Percentiles rank a stretch among this genome's conserved stretches.
Conservation (phyloP, 2,113 vertebrate species). For the Salminus brasiliensis region DNA sequence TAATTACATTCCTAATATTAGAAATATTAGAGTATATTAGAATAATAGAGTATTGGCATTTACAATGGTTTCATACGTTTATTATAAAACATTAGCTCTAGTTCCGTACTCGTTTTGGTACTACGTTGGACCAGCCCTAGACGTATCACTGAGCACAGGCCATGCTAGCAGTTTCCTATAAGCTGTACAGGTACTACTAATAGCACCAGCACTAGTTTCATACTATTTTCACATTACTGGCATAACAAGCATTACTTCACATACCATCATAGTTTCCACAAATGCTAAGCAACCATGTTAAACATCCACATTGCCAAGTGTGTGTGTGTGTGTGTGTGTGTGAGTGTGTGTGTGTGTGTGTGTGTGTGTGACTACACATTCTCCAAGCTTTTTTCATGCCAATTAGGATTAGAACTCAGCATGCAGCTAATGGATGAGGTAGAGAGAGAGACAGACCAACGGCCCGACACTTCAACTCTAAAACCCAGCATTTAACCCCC, state of each 20-base stretch:
- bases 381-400: conserved; percentile 71
- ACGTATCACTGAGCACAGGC: too few species aligned
- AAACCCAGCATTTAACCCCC: conserved; percentile 44
- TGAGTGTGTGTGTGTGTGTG: conserved; percentile 24
- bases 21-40: too few species aligned
- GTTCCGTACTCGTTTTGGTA: too few species aligned
- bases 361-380: conserved; percentile 32
- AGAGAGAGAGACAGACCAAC: conserved; percentile 52
- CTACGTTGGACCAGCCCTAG: too few species aligned
- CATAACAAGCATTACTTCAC: conserved; percentile 9
- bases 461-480: conserved; percentile 39
- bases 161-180: too few species aligned
- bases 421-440: conserved; percentile 76
- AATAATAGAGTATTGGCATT: too few species aligned
- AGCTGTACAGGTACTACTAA: too few species aligned
- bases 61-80: too few species aligned
- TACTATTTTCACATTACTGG: background rate
- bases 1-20: too few species aligned
- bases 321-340: conserved; percentile 17
- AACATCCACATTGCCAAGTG: conserved; percentile 14
- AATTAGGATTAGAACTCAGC: conserved; percentile 84
- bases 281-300: conserved; percentile 22
- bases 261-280: background rate
- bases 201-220: background rate
- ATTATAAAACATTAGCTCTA: too few species aligned